These are phyloP conservation scores for Glaucomys volans DNA, from an alignment of 2,113 vertebrate genomes.

Conservation along the genomic window DNA sequence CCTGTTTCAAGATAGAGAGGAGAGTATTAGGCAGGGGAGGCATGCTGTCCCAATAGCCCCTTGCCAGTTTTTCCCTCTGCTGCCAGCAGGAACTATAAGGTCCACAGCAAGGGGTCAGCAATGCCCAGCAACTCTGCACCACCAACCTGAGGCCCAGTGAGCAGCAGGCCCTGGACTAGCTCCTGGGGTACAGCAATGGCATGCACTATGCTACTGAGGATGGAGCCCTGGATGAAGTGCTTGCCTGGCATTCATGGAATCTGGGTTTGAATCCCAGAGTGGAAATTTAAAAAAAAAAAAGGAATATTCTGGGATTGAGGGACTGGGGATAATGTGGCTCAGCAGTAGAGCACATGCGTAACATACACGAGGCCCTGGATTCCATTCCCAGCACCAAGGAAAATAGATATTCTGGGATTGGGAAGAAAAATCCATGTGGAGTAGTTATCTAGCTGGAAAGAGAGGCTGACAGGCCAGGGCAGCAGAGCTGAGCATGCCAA, in stretches of 20 bases:
- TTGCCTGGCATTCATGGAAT: neutral
- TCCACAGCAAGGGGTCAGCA: neutral
- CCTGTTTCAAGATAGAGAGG: conserved; percentile 83
- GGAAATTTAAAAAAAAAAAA: neutral
- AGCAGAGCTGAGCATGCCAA: fast-evolving
- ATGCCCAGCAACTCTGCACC: neutral
- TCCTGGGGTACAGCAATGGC: fast-evolving
- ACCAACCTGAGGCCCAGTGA: neutral
- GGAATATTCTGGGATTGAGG: too few species aligned
- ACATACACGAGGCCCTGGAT: neutral
- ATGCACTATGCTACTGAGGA: neutral
- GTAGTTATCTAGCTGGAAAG: fast-evolving
- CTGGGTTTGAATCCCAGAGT: neutral
- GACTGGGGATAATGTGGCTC: neutral
- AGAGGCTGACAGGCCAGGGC: fast-evolving
- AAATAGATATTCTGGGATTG: neutral
- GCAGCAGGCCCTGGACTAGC: neutral
- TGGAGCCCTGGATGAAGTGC: neutral
- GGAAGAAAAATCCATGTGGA: fast-evolving
- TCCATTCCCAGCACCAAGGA: neutral
- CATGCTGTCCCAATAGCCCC: neutral
- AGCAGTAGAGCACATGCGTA: neutral
- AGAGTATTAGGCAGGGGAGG: neutral
- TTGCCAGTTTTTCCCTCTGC: neutral
- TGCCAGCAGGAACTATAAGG: neutral